Base-by-base conservation (phyloP, 1,140 invertebrate species). In the Cyphomyrmex costatus region DNA sequence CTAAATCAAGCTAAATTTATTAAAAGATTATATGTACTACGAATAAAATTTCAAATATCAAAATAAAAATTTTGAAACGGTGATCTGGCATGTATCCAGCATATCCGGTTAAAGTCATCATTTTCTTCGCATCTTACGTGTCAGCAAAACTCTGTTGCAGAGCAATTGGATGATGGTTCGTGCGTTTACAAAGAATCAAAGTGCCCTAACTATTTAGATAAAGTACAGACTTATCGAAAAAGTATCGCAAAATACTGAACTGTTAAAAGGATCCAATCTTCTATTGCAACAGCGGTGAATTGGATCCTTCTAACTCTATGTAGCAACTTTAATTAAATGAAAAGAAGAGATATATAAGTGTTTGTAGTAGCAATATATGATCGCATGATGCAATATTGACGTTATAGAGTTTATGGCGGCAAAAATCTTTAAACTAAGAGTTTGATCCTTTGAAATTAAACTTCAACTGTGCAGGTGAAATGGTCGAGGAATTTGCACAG, bases 71-170 rank as follows among this genome's bases (percentile, higher is more conserved):
- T 85, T 51, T 53, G n/a, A 95, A 96, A 96, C n/a, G 97, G 97
- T 42, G 95, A 96, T 53, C 90, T 97, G 30, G 96, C 96, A n/a
- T 89, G 91, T 84, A 8, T 10, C 56, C 94, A 24, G 96, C 96
- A 30, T 93, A 94, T 86, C 96, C 96, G 8, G 95, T 95, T 5
- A 93, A 95, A 92, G 94, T 97, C 46, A 93, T 97, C 30, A 95
- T 95, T 2, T 87, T 97, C 7, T 96, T 97, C 74, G 94, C 97
- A 27, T 97, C 97, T 12, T 97, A 97, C 93, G 95, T 97, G n/a
- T 95, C 97, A 65, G 96, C 95, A 24, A 96, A 97, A 89, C 95
- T 95, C 27, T 85, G n/a, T n/a, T n/a, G n/a, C 97, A 63, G 94
- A 96, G 63, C 33, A 76, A 27, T 58, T 98, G 86, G 96, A 96